A percentile compares a stretch with the other conserved stretches of the same genome.
Evolutionary conservation across 2,113 vertebrate genomes (phyloP).

Genomic region (Cryptomyrus ogoouensis): DNA sequence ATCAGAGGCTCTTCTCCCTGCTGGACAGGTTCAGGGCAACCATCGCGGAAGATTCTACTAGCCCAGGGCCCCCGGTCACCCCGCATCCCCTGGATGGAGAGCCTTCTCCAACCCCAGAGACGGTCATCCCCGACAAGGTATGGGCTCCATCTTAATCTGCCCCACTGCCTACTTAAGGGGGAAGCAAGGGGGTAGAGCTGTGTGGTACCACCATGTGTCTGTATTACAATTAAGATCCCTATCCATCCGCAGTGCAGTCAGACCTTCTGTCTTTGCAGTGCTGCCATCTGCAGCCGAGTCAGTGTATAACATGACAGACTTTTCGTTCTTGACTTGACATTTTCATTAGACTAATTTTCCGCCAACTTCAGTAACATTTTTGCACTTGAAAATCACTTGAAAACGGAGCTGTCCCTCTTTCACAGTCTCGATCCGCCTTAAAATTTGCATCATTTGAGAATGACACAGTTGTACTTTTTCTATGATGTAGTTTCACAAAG

Average conservation of each 20-base stretch:
- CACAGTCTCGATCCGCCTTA: not conserved
- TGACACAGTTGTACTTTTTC: not conserved
- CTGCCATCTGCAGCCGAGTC: not conserved
- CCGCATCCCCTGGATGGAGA: constrained; percentile 87
- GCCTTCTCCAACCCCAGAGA: constrained; percentile 70
- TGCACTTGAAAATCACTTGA: not conserved
- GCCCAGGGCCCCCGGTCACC: constrained; percentile 73
- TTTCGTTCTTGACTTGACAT: not conserved
- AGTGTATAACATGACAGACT: not conserved
- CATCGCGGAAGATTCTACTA: constrained; percentile 68
- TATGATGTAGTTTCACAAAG: not conserved
- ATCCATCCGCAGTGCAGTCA: not conserved
- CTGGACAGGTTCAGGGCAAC: constrained; percentile 91
- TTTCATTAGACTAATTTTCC: not conserved
- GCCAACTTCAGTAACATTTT: not conserved
- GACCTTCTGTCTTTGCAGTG: not conserved
- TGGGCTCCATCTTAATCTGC: not conserved
- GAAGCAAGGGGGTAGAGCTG: not conserved
- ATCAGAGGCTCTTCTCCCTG: constrained; percentile 94
- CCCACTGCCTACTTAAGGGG: not conserved
- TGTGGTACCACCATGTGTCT: not conserved
- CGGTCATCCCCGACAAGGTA: constrained; percentile 77
- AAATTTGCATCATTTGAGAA: not conserved
- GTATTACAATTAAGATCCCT: not conserved
- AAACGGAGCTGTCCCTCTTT: not conserved